These are phyloP conservation scores for Andricus curvator DNA, from an alignment of 2,888 invertebrate genomes.

Conservation along the genomic window DNA sequence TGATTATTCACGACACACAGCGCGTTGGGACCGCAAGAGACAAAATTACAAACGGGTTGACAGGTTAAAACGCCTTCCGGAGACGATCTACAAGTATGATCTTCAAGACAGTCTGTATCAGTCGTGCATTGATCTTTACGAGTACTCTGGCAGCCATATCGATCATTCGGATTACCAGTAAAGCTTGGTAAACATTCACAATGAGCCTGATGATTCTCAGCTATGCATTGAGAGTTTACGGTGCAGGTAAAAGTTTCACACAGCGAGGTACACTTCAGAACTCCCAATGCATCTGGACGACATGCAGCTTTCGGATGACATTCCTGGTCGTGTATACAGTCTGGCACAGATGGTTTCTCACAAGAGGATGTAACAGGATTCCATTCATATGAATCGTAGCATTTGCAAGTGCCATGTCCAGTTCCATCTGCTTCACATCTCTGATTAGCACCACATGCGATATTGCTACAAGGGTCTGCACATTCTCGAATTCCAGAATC, in stretches of 20 bases:
- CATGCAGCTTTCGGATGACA: constrained; percentile 87
- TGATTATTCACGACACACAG: constrained; percentile 94
- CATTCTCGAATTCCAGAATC: constrained; percentile 85
- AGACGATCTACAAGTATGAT: constrained; percentile 86
- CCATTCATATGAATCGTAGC: constrained; percentile 89
- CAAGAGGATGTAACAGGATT: constrained; percentile 90
- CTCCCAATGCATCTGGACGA: constrained; percentile 90
- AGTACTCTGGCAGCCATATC: constrained; percentile 89
- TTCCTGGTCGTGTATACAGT: constrained; percentile 86
- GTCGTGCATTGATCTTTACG: constrained; percentile 88
- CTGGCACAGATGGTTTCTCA: constrained; percentile 92
- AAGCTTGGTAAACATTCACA: constrained; percentile 92
- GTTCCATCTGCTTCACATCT: constrained; percentile 84
- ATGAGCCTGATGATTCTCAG: constrained; percentile 85
- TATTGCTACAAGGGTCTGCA: constrained; percentile 87
- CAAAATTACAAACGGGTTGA: constrained; percentile 87
- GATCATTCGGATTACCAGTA: constrained; percentile 93
- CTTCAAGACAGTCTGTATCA: constrained; percentile 91
- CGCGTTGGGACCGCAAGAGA: constrained; percentile 91
- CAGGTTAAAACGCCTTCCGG: constrained; percentile 83
- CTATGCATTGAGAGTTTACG: constrained; percentile 89
- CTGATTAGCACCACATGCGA: constrained; percentile 91
- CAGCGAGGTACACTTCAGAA: constrained; percentile 89
- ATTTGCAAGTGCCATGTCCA: constrained; percentile 88
- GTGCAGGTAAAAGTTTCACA: constrained; percentile 92